Conservation (phyloP, 2,113 vertebrate species). For the Pristiophorus japonicus region DNA sequence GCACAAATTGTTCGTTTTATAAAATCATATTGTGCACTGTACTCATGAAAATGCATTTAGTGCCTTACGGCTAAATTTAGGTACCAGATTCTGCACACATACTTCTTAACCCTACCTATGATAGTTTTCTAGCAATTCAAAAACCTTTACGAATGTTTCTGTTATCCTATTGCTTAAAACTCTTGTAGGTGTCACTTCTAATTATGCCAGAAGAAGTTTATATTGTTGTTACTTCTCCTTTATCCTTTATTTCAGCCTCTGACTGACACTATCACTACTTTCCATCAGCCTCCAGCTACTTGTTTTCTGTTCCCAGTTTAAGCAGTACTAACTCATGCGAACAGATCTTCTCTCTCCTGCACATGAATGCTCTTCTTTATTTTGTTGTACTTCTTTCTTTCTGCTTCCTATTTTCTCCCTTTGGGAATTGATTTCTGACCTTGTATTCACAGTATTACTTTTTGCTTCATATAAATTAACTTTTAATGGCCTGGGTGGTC, state of each 20-base stretch:
- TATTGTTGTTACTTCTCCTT: background rate
- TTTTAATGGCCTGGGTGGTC: background rate
- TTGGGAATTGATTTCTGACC: background rate
- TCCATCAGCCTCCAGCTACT: background rate
- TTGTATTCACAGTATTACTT: background rate
- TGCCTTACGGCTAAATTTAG: background rate
- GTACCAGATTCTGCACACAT: background rate
- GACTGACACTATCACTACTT: background rate
- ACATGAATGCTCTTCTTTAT: background rate
- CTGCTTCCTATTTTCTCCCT: background rate
- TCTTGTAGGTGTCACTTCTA: background rate
- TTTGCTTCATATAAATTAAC: background rate
- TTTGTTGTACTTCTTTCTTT: background rate
- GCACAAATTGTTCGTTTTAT: background rate
- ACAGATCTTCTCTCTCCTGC: background rate
- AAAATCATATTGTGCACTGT: background rate
- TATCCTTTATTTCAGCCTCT: background rate
- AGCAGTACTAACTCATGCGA: background rate
- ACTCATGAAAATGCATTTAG: background rate
- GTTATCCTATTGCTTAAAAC: background rate
- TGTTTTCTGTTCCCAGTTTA: background rate
- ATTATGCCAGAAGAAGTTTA: background rate
- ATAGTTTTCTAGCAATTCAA: background rate
- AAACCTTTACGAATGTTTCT: background rate
- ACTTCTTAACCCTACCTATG: background rate